Evolutionary conservation across 1,140 invertebrate genomes (phyloP).

Genomic region (Lutraria rhynchaena): DNA sequence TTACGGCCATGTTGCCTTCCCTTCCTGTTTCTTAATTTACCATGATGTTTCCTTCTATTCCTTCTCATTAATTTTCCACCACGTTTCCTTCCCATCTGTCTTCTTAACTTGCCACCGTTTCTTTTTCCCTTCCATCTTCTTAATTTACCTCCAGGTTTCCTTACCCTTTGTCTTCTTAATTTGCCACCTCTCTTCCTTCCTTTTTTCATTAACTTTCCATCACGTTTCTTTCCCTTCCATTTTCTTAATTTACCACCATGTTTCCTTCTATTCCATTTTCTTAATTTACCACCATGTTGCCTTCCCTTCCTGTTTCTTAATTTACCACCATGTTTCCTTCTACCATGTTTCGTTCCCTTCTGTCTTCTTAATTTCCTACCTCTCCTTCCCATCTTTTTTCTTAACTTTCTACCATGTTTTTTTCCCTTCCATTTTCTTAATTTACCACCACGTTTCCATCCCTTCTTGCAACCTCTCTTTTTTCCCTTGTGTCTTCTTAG

Average conservation of each 20-base stretch:
- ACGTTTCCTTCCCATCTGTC: background rate
- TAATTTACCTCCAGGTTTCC: too few species aligned
- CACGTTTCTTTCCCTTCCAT: too few species aligned
- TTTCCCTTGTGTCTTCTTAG: background rate
- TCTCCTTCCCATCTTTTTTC: background rate
- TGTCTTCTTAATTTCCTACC: background rate
- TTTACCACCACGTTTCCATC: background rate
- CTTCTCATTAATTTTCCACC: too few species aligned
- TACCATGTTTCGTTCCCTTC: background rate
- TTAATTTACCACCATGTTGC: background rate
- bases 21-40: background rate
- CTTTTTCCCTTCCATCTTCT: too few species aligned
- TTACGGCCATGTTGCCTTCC: background rate
- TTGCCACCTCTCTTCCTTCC: too few species aligned
- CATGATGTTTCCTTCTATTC: background rate
- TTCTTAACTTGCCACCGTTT: too few species aligned
- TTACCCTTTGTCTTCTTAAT: too few species aligned
- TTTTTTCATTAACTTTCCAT: too few species aligned
- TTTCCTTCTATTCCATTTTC: background rate
- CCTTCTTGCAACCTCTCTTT: background rate
- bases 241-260: too few species aligned
- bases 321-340: background rate
- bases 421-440: background rate
- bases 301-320: background rate
- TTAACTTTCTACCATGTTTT: background rate